Conservation (phyloP, 2,113 vertebrate species). For the Abramis brama region DNA sequence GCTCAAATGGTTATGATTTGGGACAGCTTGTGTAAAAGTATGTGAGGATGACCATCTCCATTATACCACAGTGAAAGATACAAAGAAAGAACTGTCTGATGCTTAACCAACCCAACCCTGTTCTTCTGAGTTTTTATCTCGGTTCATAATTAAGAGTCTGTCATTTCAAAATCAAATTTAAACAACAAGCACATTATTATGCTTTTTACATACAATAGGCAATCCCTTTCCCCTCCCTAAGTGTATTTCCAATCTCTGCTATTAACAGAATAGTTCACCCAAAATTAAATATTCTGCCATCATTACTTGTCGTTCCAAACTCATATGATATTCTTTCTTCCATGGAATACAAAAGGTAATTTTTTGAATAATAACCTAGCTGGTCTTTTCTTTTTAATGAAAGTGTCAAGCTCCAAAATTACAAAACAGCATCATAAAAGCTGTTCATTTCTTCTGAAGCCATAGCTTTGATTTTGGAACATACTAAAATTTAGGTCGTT, state of each 20-base stretch:
- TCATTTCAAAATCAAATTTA: not conserved
- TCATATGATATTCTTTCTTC: no score
- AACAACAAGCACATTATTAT: not conserved
- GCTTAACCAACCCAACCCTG: not conserved
- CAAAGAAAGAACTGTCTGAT: not conserved
- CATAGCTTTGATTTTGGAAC: no score
- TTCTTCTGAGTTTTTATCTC: not conserved
- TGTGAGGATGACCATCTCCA: slow-evolving; percentile 3
- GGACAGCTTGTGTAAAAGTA: slow-evolving; percentile 6
- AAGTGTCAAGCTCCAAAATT: no score
- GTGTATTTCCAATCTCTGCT: not conserved
- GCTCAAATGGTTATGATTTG: slow-evolving; percentile 59
- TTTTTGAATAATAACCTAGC: no score
- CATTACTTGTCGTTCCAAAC: no score
- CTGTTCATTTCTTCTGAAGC: no score
- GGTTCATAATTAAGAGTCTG: not conserved
- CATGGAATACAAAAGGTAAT: no score
- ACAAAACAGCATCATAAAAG: no score
- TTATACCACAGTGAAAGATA: not conserved
- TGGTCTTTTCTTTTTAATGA: no score
- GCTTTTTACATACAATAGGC: no score
- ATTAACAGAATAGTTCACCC: not conserved
- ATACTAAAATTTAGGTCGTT: no score
- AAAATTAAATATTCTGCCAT: not conserved
- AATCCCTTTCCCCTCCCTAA: not conserved